Evolutionary conservation across 2,113 vertebrate genomes (phyloP).

Genomic region (Toxotes chatareus): DNA sequence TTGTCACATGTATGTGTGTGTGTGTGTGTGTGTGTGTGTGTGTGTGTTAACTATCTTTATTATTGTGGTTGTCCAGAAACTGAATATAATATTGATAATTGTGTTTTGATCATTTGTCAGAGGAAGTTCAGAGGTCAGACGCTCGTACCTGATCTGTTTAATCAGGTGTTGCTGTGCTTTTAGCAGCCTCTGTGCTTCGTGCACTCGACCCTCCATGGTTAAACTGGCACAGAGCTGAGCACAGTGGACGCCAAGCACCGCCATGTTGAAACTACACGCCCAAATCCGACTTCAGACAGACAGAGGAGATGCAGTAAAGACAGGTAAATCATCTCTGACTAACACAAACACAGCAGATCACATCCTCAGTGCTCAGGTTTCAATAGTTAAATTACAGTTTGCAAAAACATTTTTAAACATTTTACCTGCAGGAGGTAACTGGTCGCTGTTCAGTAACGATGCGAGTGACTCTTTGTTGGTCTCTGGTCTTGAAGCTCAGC

Average conservation of each 20-base stretch:
- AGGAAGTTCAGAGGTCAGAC: not conserved
- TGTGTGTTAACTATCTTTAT: no score
- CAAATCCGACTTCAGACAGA: conserved; percentile 69
- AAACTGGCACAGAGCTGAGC: conserved; percentile 84
- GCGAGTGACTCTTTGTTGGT: conserved; percentile 79
- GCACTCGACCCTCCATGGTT: conserved; percentile 84
- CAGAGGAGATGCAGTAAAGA: not conserved
- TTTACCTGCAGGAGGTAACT: conserved; percentile 78
- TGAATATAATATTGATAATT: no score
- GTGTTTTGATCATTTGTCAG: no score
- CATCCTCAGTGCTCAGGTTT: no score
- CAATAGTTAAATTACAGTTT: no score
- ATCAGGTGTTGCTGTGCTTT: conserved; percentile 80
- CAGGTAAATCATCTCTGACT: no score
- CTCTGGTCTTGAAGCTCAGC: conserved; percentile 81
- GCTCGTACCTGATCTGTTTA: conserved; percentile 76
- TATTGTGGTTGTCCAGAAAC: no score
- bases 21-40: no score
- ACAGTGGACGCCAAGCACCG: conserved; percentile 83
- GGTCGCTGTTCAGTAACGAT: conserved; percentile 80
- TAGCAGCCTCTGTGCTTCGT: conserved; percentile 81
- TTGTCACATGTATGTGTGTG: no score
- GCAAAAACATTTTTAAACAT: no score
- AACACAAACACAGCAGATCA: no score
- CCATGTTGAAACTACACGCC: conserved; percentile 77